Conservation (phyloP, 1,140 invertebrate species). For the Macrobrachium nipponense region DNA sequence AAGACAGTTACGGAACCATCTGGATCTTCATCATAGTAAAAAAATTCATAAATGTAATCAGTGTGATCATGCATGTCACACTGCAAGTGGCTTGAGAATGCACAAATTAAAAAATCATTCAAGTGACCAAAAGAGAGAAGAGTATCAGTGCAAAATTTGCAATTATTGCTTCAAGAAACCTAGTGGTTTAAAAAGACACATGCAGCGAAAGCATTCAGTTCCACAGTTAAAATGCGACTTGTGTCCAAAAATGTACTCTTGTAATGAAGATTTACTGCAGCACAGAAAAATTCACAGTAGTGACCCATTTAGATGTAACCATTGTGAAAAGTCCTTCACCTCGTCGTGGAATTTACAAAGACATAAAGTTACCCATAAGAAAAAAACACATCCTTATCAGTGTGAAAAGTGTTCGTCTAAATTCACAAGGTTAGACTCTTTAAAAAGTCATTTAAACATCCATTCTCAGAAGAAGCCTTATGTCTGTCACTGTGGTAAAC, state of each 20-base stretch:
- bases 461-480: slow-evolving; percentile 42
- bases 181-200: slow-evolving; percentile 43
- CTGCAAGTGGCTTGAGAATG: slow-evolving; percentile 46
- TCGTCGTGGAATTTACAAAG: slow-evolving; percentile 43
- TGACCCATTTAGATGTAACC: slow-evolving; percentile 21
- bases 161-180: slow-evolving; percentile 36
- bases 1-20: slow-evolving; percentile 29
- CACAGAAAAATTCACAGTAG: slow-evolving; percentile 26
- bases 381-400: slow-evolving; percentile 17
- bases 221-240: slow-evolving; percentile 17
- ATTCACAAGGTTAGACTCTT: slow-evolving; percentile 44
- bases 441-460: slow-evolving; percentile 20
- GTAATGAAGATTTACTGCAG: slow-evolving; percentile 39
- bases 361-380: slow-evolving; percentile 35
- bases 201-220: slow-evolving; percentile 23
- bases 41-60: slow-evolving; percentile 34
- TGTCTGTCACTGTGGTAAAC: slow-evolving; percentile 43
- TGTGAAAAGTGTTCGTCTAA: slow-evolving; percentile 30
- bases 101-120: slow-evolving; percentile 37
- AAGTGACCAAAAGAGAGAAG: background rate
- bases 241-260: slow-evolving; percentile 37
- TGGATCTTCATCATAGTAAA: slow-evolving; percentile 25
- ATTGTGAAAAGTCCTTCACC: slow-evolving; percentile 44
- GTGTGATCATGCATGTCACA: slow-evolving; percentile 36
- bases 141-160: slow-evolving; percentile 23